These are phyloP conservation scores for Amphiprion ocellaris DNA, from an alignment of 2,113 vertebrate species.

Conservation along the genomic window DNA sequence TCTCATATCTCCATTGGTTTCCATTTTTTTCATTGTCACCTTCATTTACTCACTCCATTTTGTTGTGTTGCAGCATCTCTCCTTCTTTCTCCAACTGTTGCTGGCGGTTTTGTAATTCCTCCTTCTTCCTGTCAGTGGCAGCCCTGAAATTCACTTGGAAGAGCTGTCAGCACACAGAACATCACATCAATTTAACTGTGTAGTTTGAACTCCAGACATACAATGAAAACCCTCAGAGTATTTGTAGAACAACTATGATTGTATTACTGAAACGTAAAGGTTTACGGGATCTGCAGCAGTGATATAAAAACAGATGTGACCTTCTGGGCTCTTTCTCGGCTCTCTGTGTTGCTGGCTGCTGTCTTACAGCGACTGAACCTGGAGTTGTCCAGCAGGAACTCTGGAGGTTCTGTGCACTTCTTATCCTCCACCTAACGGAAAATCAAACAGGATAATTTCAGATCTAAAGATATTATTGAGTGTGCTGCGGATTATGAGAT, in stretches of 20 bases:
- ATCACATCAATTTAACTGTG: background rate
- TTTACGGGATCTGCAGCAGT: background rate
- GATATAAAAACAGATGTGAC: slow-evolving; percentile 25
- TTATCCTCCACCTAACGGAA: slow-evolving; percentile 77
- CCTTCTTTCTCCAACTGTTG: slow-evolving; percentile 79
- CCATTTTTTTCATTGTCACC: background rate
- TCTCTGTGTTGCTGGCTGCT: slow-evolving; percentile 57
- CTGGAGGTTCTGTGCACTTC: slow-evolving; percentile 63
- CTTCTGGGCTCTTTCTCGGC: slow-evolving; percentile 69
- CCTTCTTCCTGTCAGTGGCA: slow-evolving; percentile 69
- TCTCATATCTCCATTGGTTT: background rate
- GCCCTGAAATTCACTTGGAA: slow-evolving; percentile 79
- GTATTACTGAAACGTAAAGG: background rate
- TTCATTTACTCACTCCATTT: slow-evolving; percentile 78
- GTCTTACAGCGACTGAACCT: slow-evolving; percentile 74
- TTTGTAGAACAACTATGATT: background rate
- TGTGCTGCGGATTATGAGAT: background rate
- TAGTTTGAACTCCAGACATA: background rate
- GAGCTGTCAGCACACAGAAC: slow-evolving; percentile 33
- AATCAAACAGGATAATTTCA: slow-evolving; percentile 18
- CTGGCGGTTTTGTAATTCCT: slow-evolving; percentile 70
- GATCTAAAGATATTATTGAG: background rate
- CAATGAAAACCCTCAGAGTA: background rate
- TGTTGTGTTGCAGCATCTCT: slow-evolving; percentile 81
- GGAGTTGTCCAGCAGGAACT: slow-evolving; percentile 64